Evolutionary conservation across 1,140 invertebrate species (phyloP), one percentile per base, ranked within the genome.

Genomic region (Coboldia fuscipes): DNA sequence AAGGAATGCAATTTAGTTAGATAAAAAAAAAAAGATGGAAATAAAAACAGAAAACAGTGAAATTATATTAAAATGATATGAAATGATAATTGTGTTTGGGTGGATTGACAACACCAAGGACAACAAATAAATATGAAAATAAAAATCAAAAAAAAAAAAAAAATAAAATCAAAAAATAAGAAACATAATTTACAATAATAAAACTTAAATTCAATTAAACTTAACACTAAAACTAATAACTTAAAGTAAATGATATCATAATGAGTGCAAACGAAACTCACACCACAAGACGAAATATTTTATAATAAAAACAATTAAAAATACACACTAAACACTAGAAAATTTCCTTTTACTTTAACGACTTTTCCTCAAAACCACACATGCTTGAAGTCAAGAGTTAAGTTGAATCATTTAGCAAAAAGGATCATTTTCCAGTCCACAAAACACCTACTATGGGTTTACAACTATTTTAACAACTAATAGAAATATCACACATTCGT

Each of bases 81-180:
- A 37, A 20, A 44, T 37, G 34, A 34, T 38, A 36, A 31, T 40
- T 39, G 37, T 30, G 36, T 32, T 38, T 35, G 40, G 37, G 16
- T 26, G 33, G 36, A 34, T 22, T 22, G 12, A 30, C 37, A 42
- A 42, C 40, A 35, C 39, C 41, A 42, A 42, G 29, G 38, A 32
- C 15, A 18, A 54, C 46, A 53, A 52, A 56, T 14, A 33, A 56
- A 57, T 57, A 57, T 46, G 58, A 57, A 49, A 56, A 56, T 52
- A 46, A 59, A 56, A 56, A 58, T 54, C 50, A 57, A 53, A 58
- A 53, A 27, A 27, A 31, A 33, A 20, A 29, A 33, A 29, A 16
- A 37, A 33, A 26, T 14, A 32, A 17, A 27, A 31, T 9, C 3
- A 32, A 10, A 30, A 28, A 16, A 4, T 35, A 30, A 22, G 30